These are phyloP conservation scores for Copidosoma aretas DNA, from an alignment of 2,888 invertebrate species.

Conservation along the genomic window DNA sequence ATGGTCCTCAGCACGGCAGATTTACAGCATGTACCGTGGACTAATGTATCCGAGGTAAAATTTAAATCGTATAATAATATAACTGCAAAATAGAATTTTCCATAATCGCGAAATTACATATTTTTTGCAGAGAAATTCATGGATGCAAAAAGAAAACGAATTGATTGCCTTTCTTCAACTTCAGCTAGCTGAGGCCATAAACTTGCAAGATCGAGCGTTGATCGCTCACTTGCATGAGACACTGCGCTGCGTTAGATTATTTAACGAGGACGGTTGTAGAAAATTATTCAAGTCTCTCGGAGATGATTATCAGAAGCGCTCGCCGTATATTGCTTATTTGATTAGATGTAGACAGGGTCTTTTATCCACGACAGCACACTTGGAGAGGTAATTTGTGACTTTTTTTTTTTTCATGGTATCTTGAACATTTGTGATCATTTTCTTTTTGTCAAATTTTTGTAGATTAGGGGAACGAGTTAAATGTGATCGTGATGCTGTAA, in stretches of 20 bases:
- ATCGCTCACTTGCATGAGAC: conserved; percentile 85
- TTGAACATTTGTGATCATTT: not conserved
- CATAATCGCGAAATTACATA: conserved; percentile 4
- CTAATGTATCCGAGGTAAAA: conserved; percentile 52
- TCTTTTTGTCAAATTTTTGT: conserved; percentile 27
- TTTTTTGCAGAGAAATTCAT: conserved; percentile 56
- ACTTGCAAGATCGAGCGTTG: conserved; percentile 77
- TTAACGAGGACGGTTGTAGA: conserved; percentile 75
- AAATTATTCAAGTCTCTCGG: conserved; percentile 77
- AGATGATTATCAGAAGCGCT: conserved; percentile 77
- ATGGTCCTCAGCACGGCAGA: conserved; percentile 90
- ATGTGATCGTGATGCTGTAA: conserved; percentile 75
- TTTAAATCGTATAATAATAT: not conserved
- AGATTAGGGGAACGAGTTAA: conserved; percentile 69
- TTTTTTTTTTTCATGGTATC: conserved; percentile 1
- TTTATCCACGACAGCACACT: conserved; percentile 75
- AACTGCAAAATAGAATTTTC: not conserved
- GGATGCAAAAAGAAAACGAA: conserved; percentile 62
- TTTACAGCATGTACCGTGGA: conserved; percentile 70
- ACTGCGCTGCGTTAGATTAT: conserved; percentile 76
- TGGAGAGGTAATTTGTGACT: conserved; percentile 67
- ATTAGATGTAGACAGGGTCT: conserved; percentile 81
- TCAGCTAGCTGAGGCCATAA: conserved; percentile 83
- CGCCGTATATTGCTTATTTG: conserved; percentile 84
- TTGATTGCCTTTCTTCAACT: conserved; percentile 74